A percentile compares a stretch with the other conserved stretches of the same genome.
These are phyloP conservation scores for Prinia subflava DNA, from an alignment of 2,113 vertebrate species.

Conservation along the genomic window DNA sequence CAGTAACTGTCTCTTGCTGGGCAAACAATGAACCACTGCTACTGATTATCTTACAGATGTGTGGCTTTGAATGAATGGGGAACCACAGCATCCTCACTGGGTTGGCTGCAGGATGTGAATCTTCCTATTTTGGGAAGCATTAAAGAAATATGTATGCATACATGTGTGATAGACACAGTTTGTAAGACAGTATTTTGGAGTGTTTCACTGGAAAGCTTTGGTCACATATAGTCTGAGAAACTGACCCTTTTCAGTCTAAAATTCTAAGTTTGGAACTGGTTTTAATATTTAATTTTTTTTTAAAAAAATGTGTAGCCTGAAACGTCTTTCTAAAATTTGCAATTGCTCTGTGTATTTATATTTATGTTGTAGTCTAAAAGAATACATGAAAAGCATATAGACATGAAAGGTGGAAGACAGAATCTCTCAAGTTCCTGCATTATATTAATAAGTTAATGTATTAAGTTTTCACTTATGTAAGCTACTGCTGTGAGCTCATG, in stretches of 20 bases:
- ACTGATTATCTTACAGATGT: neutral
- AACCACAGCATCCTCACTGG: neutral
- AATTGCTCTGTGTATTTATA: neutral
- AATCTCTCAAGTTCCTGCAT: neutral
- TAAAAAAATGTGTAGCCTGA: neutral
- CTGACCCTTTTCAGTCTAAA: neutral
- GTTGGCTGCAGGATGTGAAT: neutral
- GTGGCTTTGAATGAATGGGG: neutral
- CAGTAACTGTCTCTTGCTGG: neutral
- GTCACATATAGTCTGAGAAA: neutral
- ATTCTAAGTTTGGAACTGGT: neutral
- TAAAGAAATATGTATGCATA: neutral
- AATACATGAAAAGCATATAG: neutral
- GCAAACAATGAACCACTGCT: neutral
- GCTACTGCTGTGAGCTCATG: neutral
- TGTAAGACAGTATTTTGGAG: neutral
- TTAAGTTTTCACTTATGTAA: neutral
- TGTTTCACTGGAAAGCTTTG: neutral
- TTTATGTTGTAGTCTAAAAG: neutral
- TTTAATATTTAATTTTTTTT: neutral
- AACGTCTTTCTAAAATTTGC: neutral
- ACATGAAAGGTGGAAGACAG: neutral
- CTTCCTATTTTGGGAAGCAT: neutral
- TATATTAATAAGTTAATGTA: neutral
- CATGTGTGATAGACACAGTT: neutral